phyloP scores from a whole-genome alignment of 2,888 invertebrate species.

The Lampropteryx suffumata region DNA sequence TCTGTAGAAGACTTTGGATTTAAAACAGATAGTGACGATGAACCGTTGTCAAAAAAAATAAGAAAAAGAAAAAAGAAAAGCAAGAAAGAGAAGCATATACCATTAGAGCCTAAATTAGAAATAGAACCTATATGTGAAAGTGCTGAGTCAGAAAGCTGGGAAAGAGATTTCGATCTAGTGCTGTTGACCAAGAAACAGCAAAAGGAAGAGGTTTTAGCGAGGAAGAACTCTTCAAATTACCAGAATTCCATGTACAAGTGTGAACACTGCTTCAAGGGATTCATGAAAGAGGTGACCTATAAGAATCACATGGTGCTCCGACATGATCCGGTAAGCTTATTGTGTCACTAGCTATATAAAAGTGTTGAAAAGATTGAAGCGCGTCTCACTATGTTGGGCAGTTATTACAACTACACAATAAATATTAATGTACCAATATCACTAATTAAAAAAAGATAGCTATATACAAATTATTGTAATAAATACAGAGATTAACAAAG shows the following conservation, averaged over 20 bases:
- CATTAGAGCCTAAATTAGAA: neutral
- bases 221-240: slow-evolving; percentile 58
- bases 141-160: neutral
- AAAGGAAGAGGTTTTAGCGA: slow-evolving; percentile 48
- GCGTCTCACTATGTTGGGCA: too few species aligned
- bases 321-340: slow-evolving; percentile 65
- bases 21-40: slow-evolving; percentile 26
- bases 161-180: slow-evolving; percentile 37
- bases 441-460: too few species aligned
- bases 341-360: too few species aligned
- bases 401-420: too few species aligned
- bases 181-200: slow-evolving; percentile 57
- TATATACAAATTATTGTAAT: too few species aligned
- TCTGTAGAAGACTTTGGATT: neutral
- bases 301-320: slow-evolving; percentile 60
- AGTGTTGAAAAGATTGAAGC: too few species aligned
- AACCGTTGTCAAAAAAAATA: slow-evolving; percentile 25
- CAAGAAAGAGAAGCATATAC: slow-evolving; percentile 27
- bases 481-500: too few species aligned
- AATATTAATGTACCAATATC: too few species aligned
- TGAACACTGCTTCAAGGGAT: slow-evolving; percentile 63
- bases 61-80: slow-evolving; percentile 12
- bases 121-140: neutral
- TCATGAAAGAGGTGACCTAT: slow-evolving; percentile 55
- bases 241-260: slow-evolving; percentile 62